Base-by-base conservation (phyloP, 2,113 vertebrate species). In the Tricholaema leucomelas region DNA sequence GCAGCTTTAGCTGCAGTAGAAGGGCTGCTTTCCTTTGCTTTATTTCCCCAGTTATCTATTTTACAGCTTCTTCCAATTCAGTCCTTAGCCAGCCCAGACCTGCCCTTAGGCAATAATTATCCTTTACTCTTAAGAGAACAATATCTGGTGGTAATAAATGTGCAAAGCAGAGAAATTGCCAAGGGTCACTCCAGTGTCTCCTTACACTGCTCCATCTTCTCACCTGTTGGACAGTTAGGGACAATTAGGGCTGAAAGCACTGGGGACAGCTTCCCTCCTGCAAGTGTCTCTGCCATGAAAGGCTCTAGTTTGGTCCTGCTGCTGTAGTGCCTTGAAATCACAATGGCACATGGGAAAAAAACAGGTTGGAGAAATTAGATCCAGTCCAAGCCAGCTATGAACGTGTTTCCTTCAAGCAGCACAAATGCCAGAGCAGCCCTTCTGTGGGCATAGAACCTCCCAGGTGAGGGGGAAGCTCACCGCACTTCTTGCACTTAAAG, bases 11-110 rank as follows among this genome's bases (percentile, higher is more conserved):
- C 81, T 42, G 55, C 4, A 77, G 59, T 6, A 73, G 11, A 90
- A 81, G 75, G 66, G 69, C 67, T 89, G 50, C n/a, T 94, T 67
- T 36, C 7, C 7, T 8, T 83, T 58, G 61, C 48, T n/a, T 42
- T 24, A 50, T 56, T 95, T 73, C 50, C 27, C 60, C 52, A 76
- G 72, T 81, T 91, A 95, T 84, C 95, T 90, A 61, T 86, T 96
- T 67, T 72, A 92, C 86, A 96, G 94, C 88, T 96, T 78, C 83
- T 83, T 82, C 60, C 78, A 74, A 38, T 56, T 61, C 6, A 55
- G 59, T 88, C 70, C 87, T 95, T 30, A 76, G 66, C 63, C 56
- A 77, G 54, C 44, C 75, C 54, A 84, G 58, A n/a, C 64, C 42
- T 67, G 10, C 66, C 50, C 46, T 80, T 15, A 58, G 46, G 66